Percentiles rank a stretch among this genome's conserved stretches.
Conservation (phyloP, 30 jellyfish, hydroid and myxozoan genomes). For the Chrysaora quinquecirrha region DNA sequence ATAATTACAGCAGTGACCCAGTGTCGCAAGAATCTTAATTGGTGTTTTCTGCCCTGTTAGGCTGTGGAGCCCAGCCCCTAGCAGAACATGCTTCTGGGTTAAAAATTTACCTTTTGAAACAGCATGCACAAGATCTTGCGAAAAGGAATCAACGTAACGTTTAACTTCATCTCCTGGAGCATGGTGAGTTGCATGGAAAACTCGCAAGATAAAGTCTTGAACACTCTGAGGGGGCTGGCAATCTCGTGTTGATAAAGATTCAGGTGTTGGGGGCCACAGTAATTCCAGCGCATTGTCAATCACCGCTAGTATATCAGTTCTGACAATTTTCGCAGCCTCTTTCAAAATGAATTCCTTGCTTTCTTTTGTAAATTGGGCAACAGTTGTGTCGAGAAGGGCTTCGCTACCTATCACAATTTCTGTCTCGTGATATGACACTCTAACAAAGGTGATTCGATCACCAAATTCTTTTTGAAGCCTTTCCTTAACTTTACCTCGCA, state of each 20-base stretch:
- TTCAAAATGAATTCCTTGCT: too few species aligned
- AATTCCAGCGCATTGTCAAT: slow-evolving; percentile 25
- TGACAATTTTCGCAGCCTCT: not conserved
- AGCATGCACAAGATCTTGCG: slow-evolving; percentile 24
- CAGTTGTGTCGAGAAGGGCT: not conserved
- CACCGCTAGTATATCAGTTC: slow-evolving; percentile 9
- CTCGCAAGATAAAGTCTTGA: not conserved
- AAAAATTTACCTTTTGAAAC: slow-evolving; percentile 13
- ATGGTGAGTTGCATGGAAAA: slow-evolving; percentile 9
- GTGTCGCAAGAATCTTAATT: not conserved
- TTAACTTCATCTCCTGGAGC: slow-evolving; percentile 9
- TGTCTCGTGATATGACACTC: slow-evolving; percentile 19
- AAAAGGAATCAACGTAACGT: slow-evolving; percentile 11
- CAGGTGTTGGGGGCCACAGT: slow-evolving; percentile 58
- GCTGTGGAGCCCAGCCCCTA: slow-evolving; percentile 27
- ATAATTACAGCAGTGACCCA: slow-evolving; percentile 5
- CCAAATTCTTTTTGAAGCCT: slow-evolving; percentile 5
- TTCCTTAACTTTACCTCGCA: slow-evolving; percentile 3
- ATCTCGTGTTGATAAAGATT: slow-evolving; percentile 13
- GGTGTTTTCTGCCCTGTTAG: slow-evolving; percentile 7
- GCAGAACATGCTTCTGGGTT: slow-evolving; percentile 15
- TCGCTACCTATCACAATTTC: not conserved
- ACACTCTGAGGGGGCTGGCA: slow-evolving; percentile 19
- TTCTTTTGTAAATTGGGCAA: not conserved
- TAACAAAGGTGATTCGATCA: not conserved